phyloP scores from a whole-genome alignment of 2,888 invertebrate genomes.

The Pseudococcus longispinus region DNA sequence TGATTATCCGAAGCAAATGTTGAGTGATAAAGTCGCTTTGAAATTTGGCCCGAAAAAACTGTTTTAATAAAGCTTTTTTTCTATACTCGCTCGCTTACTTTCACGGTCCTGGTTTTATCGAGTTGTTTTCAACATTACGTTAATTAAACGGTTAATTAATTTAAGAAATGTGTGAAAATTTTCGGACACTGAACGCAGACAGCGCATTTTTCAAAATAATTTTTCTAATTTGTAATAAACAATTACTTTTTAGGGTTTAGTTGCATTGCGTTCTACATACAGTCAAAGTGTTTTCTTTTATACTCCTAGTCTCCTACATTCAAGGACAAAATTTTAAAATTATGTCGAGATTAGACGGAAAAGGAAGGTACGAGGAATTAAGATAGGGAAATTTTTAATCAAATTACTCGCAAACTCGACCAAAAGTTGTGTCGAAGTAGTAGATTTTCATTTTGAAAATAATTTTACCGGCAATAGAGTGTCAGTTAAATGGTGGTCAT shows the following conservation, averaged over 20 bases:
- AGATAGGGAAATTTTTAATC: no score
- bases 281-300: not conserved
- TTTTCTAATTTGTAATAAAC: not conserved
- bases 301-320: no score
- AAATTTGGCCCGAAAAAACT: not conserved
- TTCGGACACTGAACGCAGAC: not conserved
- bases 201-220: not conserved
- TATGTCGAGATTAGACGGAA: no score
- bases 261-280: not conserved
- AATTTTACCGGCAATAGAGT: no score
- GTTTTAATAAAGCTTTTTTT: not conserved
- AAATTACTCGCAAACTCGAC: no score
- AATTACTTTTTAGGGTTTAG: not conserved
- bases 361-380: no score
- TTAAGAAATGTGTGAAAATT: not conserved
- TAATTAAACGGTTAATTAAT: not conserved
- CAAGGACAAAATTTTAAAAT: no score
- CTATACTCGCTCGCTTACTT: not conserved
- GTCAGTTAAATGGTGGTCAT: no score
- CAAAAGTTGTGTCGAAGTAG: no score
- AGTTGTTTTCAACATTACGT: not conserved
- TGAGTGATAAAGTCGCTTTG: not conserved
- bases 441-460: no score
- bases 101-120: not conserved
- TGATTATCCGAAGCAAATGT: not conserved